A percentile compares a stretch with the other conserved stretches of the same genome.
Evolutionary conservation across 2,113 vertebrate species (phyloP).

Genomic region (Boleophthalmus pectinirostris): DNA sequence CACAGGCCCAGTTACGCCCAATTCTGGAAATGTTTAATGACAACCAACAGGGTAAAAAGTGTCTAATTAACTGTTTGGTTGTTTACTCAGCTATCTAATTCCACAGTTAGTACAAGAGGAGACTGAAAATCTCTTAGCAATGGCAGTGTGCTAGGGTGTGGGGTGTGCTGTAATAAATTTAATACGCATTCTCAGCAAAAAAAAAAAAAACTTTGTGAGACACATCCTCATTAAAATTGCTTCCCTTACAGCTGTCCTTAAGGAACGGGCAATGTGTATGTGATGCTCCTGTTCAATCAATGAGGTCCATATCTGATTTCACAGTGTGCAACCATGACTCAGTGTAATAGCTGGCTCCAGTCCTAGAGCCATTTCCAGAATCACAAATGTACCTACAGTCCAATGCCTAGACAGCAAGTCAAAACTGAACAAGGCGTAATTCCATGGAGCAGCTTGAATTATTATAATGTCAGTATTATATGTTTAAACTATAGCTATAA

Average conservation of each 20-base stretch:
- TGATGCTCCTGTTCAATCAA: conserved; percentile 54
- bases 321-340: conserved; percentile 63
- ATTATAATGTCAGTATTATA: neutral
- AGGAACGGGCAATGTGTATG: conserved; percentile 35
- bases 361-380: conserved; percentile 62
- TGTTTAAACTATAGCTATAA: neutral
- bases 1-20: too few relatives aligned
- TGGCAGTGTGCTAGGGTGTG: conserved; percentile 21
- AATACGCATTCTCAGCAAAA: conserved; percentile 28
- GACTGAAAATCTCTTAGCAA: conserved; percentile 22
- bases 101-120: conserved; percentile 6
- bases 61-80: neutral
- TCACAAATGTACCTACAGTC: conserved; percentile 48
- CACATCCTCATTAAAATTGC: conserved; percentile 23
- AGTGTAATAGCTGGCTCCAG: conserved; percentile 55
- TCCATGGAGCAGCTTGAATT: conserved; percentile 20
- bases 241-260: conserved; percentile 38
- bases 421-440: conserved; percentile 42
- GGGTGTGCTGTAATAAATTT: neutral
- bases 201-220: neutral
- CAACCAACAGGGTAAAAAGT: neutral
- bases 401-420: conserved; percentile 38
- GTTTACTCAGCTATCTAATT: neutral
- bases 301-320: conserved; percentile 63
- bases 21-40: neutral